These are phyloP conservation scores for Grus americana DNA, from an alignment of 2,113 vertebrate genomes.

Conservation along the genomic window DNA sequence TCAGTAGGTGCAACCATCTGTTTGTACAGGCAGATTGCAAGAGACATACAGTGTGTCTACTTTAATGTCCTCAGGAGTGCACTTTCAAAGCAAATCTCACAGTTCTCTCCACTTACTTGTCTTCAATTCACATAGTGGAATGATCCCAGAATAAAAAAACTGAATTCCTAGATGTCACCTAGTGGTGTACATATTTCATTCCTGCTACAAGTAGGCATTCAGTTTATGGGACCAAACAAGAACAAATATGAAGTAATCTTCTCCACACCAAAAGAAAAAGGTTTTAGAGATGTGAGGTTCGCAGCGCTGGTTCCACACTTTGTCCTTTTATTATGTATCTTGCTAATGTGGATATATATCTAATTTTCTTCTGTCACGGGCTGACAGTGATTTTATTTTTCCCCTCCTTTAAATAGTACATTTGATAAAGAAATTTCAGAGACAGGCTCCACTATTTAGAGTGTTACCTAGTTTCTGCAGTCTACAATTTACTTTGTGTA, in stretches of 20 bases:
- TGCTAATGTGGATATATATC: not conserved
- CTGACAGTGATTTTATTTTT: not conserved
- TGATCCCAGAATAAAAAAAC: not conserved
- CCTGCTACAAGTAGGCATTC: not conserved
- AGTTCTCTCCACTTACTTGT: not conserved
- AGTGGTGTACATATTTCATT: fast-evolving
- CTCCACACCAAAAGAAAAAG: not conserved
- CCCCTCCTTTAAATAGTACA: not conserved
- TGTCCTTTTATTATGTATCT: not conserved
- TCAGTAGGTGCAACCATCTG: not conserved
- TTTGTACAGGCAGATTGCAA: not conserved
- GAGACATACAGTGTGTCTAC: not conserved
- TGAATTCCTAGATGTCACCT: not conserved
- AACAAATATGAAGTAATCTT: not conserved
- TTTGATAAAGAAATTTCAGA: not conserved
- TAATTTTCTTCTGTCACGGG: not conserved
- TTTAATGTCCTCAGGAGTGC: not conserved
- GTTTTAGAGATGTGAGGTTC: not conserved
- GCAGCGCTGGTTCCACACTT: not conserved
- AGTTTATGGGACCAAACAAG: not conserved
- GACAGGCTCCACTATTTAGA: not conserved
- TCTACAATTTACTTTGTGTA: not conserved
- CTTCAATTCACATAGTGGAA: not conserved
- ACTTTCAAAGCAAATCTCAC: not conserved
- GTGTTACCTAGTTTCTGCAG: not conserved